Evolutionary conservation across 2,888 invertebrate genomes (phyloP).

Genomic region (Tetrapedia diversipes): DNA sequence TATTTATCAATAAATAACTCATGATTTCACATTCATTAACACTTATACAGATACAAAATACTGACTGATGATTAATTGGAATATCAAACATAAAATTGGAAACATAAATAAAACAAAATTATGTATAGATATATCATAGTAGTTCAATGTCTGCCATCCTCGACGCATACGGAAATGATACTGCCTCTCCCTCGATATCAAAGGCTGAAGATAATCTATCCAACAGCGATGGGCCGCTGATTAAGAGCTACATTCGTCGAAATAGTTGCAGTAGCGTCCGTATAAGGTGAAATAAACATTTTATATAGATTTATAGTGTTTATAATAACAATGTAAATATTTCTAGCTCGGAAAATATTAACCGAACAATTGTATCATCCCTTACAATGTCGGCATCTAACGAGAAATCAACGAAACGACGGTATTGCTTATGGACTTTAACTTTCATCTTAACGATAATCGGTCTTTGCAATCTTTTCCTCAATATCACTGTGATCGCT

Average conservation of each 20-base stretch:
- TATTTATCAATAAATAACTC: background rate
- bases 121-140: slow-evolving; percentile 4
- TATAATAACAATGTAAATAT: background rate
- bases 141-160: slow-evolving; percentile 62
- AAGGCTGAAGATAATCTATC: slow-evolving; percentile 80
- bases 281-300: slow-evolving; percentile 44
- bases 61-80: background rate
- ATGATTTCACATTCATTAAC: background rate
- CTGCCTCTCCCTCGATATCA: slow-evolving; percentile 78
- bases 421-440: slow-evolving; percentile 88
- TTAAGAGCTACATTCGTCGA: slow-evolving; percentile 67
- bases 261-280: slow-evolving; percentile 58
- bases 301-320: background rate
- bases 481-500: slow-evolving; percentile 92
- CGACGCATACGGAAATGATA: slow-evolving; percentile 70
- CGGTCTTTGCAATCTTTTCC: slow-evolving; percentile 88
- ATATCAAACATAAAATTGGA: background rate
- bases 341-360: slow-evolving; percentile 49
- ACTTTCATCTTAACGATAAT: slow-evolving; percentile 89
- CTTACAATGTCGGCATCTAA: slow-evolving; percentile 42
- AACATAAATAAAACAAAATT: background rate
- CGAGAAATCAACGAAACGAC: slow-evolving; percentile 73
- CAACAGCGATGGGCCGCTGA: slow-evolving; percentile 79
- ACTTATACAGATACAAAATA: background rate
- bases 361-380: slow-evolving; percentile 46